These are phyloP conservation scores for Coleophora deauratella DNA, from an alignment of 2,888 invertebrate genomes.

Conservation along the genomic window DNA sequence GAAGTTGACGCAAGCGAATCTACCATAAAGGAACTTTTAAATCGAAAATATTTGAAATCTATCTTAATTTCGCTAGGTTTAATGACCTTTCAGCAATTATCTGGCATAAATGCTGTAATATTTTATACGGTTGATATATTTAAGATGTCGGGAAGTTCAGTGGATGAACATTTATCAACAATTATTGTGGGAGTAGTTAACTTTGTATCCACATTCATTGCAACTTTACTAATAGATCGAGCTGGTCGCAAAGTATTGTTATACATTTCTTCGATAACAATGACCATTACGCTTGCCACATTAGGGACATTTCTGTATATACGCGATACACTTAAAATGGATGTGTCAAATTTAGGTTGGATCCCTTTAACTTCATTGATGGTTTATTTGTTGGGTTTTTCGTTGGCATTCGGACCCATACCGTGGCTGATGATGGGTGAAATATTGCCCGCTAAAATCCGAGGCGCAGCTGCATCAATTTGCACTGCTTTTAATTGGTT, in stretches of 20 bases:
- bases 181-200: conserved; percentile 93
- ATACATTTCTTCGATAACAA: conserved; percentile 86
- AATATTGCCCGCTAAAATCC: conserved; percentile 89
- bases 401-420: conserved; percentile 87
- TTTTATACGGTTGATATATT: conserved; percentile 95
- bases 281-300: conserved; percentile 82
- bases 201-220: conserved; percentile 90
- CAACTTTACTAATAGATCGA: conserved; percentile 89
- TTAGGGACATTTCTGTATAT: conserved; percentile 88
- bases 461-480: conserved; percentile 92
- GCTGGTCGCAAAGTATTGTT: conserved; percentile 91
- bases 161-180: conserved; percentile 85
- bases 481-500: conserved; percentile 94
- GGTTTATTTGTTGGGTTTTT: conserved; percentile 89
- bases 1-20: conserved; percentile 78
- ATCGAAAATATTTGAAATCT: conserved; percentile 82
- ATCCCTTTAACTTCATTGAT: conserved; percentile 86
- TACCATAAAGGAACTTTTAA: conserved; percentile 78
- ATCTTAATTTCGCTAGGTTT: conserved; percentile 87
- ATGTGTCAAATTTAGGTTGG: conserved; percentile 80
- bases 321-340: conserved; percentile 46
- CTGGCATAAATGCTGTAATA: conserved; percentile 96
- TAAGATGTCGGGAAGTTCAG: conserved; percentile 85
- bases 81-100: conserved; percentile 96
- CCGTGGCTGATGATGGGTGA: conserved; percentile 96